phyloP scores from a whole-genome alignment of 1,140 invertebrate species.

The Bradysia coprophila region DNA sequence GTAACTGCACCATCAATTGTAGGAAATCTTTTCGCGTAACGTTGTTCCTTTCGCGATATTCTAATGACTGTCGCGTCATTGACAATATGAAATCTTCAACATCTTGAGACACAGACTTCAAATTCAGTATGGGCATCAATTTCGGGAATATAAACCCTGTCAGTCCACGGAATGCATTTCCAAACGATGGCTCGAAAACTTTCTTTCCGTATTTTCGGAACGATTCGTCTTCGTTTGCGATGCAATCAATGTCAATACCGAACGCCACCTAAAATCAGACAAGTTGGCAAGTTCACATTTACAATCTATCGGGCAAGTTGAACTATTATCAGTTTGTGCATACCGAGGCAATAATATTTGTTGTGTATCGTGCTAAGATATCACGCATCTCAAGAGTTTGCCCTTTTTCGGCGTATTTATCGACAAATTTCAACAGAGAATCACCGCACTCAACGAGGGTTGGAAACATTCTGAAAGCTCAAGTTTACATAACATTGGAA shows the following conservation, averaged over 20 bases:
- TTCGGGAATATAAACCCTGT: constrained; percentile 8
- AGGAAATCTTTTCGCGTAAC: constrained; percentile 13
- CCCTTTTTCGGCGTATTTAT: too few species aligned
- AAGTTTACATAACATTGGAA: too few species aligned
- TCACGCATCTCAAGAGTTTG: too few species aligned
- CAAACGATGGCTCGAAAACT: background rate
- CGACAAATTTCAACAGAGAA: too few species aligned
- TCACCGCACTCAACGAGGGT: too few species aligned
- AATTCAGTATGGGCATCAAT: constrained; percentile 10
- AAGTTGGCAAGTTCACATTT: too few species aligned
- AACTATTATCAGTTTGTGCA: too few species aligned
- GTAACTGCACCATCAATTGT: constrained; percentile 13
- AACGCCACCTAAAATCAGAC: too few species aligned
- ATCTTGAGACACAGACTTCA: constrained; percentile 10
- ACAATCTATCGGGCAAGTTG: too few species aligned
- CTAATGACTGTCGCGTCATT: constrained; percentile 10
- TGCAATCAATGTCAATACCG: background rate
- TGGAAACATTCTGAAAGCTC: too few species aligned
- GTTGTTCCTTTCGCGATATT: constrained; percentile 14
- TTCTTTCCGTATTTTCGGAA: background rate
- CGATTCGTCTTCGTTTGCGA: background rate
- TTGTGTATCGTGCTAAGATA: too few species aligned
- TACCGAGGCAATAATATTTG: too few species aligned
- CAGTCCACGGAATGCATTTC: background rate
- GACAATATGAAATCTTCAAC: constrained; percentile 13